These are phyloP conservation scores for Gambelia wislizenii DNA, from an alignment of 2,797 vertebrate species.

Conservation along the genomic window DNA sequence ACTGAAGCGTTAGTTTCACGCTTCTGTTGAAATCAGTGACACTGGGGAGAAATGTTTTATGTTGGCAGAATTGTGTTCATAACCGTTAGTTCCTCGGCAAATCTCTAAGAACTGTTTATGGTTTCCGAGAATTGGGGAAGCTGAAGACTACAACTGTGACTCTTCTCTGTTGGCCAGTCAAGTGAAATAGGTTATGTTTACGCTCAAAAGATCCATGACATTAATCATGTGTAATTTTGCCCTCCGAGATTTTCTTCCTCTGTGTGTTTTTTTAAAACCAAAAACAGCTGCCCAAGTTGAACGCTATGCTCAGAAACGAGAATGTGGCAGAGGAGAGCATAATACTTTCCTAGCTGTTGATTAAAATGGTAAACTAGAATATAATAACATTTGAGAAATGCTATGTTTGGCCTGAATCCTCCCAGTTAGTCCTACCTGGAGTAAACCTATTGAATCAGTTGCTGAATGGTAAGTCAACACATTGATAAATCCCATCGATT, in stretches of 20 bases:
- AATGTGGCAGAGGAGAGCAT: neutral
- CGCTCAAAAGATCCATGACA: neutral
- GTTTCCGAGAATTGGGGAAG: constrained; percentile 15
- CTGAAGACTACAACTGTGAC: neutral
- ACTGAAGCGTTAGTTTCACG: neutral
- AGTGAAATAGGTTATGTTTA: constrained; percentile 5
- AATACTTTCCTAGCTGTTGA: neutral
- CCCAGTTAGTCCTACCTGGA: no score
- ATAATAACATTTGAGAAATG: no score
- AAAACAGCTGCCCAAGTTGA: neutral
- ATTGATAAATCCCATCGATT: no score
- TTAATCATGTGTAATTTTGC: neutral
- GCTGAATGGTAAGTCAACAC: no score
- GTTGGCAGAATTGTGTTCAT: neutral
- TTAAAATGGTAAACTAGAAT: no score
- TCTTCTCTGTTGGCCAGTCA: constrained; percentile 7
- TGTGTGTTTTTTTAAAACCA: neutral
- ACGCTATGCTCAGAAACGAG: neutral
- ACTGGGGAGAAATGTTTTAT: neutral
- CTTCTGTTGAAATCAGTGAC: neutral
- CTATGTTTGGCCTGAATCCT: no score
- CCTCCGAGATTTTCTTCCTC: neutral
- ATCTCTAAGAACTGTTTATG: neutral
- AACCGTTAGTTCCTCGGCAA: neutral
- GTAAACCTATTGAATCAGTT: no score